Conservation (phyloP, 2,797 vertebrate genomes). For the Merluccius polli region DNA sequence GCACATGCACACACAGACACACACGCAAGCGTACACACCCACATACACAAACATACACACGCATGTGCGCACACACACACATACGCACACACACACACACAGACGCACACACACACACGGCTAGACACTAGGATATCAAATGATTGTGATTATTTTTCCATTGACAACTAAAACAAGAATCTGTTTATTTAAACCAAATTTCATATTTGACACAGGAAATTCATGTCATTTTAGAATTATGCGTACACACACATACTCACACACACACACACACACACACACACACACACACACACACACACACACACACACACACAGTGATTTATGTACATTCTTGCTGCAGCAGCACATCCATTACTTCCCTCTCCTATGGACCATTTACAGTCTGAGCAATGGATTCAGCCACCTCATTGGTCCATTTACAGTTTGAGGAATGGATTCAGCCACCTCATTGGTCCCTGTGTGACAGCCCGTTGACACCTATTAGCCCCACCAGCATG, state of each 20-base stretch:
- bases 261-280: constrained; percentile 3
- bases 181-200: too few species aligned
- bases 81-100: constrained; percentile 1
- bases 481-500: constrained; percentile 41
- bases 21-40: background rate
- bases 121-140: too few species aligned
- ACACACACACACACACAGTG: constrained; percentile 8
- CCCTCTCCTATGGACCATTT: constrained; percentile 29
- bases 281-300: constrained; percentile 4
- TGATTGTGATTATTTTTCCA: too few species aligned
- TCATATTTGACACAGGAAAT: constrained; percentile 3
- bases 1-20: background rate
- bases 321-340: background rate
- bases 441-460: constrained; percentile 39
- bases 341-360: constrained; percentile 23
- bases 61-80: background rate
- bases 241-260: background rate
- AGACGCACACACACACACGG: constrained; percentile 15
- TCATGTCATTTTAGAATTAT: too few species aligned
- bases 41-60: constrained; percentile 5
- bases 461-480: constrained; percentile 45
- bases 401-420: constrained; percentile 36
- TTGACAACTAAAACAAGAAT: too few species aligned
- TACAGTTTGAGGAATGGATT: constrained; percentile 41
- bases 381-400: constrained; percentile 41